Evolutionary conservation across 2,888 invertebrate species (phyloP).

Genomic region (Trachelus stipa): DNA sequence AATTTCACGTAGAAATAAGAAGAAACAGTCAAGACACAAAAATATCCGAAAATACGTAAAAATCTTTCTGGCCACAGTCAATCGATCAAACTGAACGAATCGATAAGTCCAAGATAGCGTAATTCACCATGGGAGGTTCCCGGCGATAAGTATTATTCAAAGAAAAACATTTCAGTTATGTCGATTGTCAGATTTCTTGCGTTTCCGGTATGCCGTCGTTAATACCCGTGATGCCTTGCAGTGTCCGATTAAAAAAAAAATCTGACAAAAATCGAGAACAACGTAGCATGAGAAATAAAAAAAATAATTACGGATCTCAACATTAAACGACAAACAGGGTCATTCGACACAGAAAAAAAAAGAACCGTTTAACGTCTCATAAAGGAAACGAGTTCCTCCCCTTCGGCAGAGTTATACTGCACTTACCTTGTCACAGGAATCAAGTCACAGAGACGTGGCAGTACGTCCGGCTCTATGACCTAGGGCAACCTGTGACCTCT

Average conservation of each 20-base stretch:
- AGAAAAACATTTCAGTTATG: background rate
- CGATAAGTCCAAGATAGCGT: background rate
- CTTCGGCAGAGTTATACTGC: background rate
- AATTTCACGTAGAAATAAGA: background rate
- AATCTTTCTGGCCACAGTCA: background rate
- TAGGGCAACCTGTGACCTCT: background rate
- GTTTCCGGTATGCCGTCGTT: background rate
- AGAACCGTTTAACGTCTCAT: background rate
- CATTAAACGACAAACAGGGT: background rate
- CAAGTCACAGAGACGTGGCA: background rate
- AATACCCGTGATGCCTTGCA: background rate
- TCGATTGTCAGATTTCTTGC: background rate
- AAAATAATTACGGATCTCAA: background rate
- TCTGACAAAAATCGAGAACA: background rate
- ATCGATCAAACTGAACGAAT: background rate
- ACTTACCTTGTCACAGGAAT: background rate
- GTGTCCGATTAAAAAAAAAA: background rate
- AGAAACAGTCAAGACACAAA: background rate
- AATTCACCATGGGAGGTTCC: background rate
- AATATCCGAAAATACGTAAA: background rate
- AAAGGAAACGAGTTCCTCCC: background rate
- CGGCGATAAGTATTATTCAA: background rate
- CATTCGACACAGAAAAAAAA: background rate
- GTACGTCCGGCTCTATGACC: background rate
- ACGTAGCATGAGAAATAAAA: background rate